These are phyloP conservation scores for Nasua narica DNA, from an alignment of 2,797 vertebrate species.

Conservation along the genomic window DNA sequence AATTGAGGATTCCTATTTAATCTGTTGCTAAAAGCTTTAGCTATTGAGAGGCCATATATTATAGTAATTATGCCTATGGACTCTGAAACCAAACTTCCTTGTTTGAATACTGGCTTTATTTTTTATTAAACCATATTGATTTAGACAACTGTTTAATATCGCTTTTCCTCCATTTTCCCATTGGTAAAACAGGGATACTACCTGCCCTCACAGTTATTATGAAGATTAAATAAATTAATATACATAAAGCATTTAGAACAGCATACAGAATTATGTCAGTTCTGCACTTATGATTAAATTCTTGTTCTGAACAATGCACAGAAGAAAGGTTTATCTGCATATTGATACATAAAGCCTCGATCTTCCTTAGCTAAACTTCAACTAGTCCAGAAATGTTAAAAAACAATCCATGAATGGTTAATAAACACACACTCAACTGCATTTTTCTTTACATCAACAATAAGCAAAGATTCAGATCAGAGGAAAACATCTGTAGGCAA, in stretches of 20 bases:
- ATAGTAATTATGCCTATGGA: not conserved
- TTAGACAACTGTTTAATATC: not conserved
- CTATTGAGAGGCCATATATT: not conserved
- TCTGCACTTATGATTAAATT: not conserved
- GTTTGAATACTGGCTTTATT: not conserved
- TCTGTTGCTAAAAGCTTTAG: slow-evolving; percentile 13
- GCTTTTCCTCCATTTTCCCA: not conserved
- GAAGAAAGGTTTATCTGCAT: not conserved
- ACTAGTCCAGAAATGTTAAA: not conserved
- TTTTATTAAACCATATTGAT: not conserved
- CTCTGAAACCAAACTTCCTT: not conserved
- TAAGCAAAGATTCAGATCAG: not conserved
- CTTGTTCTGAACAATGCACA: not conserved
- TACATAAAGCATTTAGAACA: not conserved
- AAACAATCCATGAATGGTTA: not conserved
- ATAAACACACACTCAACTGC: not conserved
- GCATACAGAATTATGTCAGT: not conserved
- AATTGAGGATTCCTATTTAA: not conserved
- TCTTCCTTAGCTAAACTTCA: not conserved
- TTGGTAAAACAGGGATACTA: not conserved
- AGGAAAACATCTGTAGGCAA: not conserved
- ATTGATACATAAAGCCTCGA: not conserved
- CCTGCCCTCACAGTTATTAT: not conserved
- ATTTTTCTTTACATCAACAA: not conserved
- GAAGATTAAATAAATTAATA: not conserved